Evolutionary conservation across 2,797 vertebrate genomes (phyloP), one percentile per base, ranked within the genome.

Genomic region (Oophaga sylvatica): DNA sequence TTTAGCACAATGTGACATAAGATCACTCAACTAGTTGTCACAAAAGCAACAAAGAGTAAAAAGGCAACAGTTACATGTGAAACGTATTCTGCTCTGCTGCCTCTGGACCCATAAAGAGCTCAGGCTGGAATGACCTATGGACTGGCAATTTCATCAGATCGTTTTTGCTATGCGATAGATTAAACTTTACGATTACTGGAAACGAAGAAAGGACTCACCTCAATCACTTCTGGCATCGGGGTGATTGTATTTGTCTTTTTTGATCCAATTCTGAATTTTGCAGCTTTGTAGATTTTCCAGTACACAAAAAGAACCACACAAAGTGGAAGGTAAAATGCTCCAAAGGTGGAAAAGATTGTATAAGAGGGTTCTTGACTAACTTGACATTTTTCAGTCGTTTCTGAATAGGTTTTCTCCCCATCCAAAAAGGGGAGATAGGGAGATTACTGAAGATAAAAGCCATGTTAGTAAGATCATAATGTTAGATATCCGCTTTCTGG

Each of bases 271-370:
- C 97, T 96, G 90, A 98, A 96, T 92, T 96, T 98, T 90, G 98
- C 97, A 0, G 98, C 98, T 93, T 96, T 97, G 95, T 99, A 99
- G 93, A 99, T 98, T 95, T 97, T 97, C 97, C 98, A 99, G 90
- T 99, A 99, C 53, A 99, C 98, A 78, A 99, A 99, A 0, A 99
- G 96, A 89, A 99, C 98, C 80, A 99, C 98, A 0, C 97, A 97
- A 26, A 99, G 97, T 0, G 98, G 98, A 89, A 99, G 91, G 91
- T 98, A 99, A 94, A 99, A 99, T 0, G 98, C 98, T 5, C 97
- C 97, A 68, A 98, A 96, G 26, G 98, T 99, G 91, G 98, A 99
- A 94, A 99, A 98, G 91, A 99, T 95, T 0, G 98, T 96, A 92
- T 99, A 99, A 68, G 96, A 97, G 0, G 96, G 98, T 87, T 97